Conservation (phyloP, 2,888 invertebrate genomes). For the Cephus pulcher region DNA sequence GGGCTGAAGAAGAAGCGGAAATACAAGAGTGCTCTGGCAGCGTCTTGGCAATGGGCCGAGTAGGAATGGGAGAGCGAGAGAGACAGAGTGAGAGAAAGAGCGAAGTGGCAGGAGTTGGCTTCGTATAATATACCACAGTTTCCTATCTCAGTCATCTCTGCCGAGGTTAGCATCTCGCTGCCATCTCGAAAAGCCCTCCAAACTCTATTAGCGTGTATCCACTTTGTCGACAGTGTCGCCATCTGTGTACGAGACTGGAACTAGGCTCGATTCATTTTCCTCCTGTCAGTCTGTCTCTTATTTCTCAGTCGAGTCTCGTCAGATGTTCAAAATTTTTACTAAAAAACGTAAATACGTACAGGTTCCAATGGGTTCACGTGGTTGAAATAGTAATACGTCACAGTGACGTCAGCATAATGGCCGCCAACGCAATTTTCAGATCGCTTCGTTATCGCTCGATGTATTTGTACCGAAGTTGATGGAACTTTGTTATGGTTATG, state of each 20-base stretch:
- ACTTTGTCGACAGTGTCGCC: neutral
- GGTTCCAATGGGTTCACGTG: neutral
- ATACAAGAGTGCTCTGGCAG: neutral
- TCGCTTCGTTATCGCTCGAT: neutral
- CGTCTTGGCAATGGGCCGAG: slow-evolving; percentile 9
- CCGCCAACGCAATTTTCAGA: neutral
- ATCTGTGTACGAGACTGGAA: neutral
- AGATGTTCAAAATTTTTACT: neutral
- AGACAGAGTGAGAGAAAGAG: neutral
- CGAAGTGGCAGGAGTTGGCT: slow-evolving; percentile 15
- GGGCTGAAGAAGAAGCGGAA: neutral
- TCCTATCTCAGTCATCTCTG: slow-evolving; percentile 62
- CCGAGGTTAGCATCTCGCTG: slow-evolving; percentile 59
- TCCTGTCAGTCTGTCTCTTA: neutral
- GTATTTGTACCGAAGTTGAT: neutral
- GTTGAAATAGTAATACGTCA: neutral
- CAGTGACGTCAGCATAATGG: neutral
- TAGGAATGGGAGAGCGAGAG: neutral
- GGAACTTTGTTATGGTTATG: neutral
- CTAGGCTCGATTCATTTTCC: neutral
- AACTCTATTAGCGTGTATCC: slow-evolving; percentile 56
- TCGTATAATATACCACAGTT: slow-evolving; percentile 18
- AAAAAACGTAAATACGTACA: neutral
- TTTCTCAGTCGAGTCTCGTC: neutral
- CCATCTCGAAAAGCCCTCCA: slow-evolving; percentile 51